Base-by-base conservation (phyloP, 2,113 vertebrate species). In the Jacana jacana region DNA sequence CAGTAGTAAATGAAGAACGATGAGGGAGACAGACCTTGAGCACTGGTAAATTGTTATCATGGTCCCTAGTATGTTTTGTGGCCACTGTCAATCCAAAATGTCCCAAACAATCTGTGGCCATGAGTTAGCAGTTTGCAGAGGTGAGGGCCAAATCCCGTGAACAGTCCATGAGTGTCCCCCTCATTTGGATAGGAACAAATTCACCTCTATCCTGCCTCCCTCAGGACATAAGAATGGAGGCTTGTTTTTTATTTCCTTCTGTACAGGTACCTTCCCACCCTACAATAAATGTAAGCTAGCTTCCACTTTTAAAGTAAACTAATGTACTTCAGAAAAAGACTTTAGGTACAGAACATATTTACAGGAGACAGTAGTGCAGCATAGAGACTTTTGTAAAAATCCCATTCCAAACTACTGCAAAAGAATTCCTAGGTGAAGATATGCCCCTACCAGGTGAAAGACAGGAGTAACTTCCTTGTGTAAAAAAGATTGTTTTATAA, bases 321-420 rank as follows among this genome's bases (percentile, higher is more conserved):
- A 35, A 61, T 15, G 4, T 25, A 31, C 72, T 77, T 90, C 6
- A 30, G 39, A 54, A 72, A 87, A 76, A 27, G 27, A 14, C 10
- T 60, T 8, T 2, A 73, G 12, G 17, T 2, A 5, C 63, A 4
- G 6, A 31, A 22, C 0, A 0, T 25, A 10, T 39, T 91, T 82
- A 44, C 25, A 78, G 54, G 7, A 88, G 5, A 35, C 49, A 64
- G 11, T 7, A 44, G 16, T 23, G 37, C 11, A 57, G 22, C 2
- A 0, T 17, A 65, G 27, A 2, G 5, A 30, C 20, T 60, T 11
- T 23, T 68, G 11, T 66, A 89, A 87, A 89, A 48, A 22, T 63
- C 46, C 20, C 7, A 9, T 61, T 85, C 30, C 19, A 14, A 52
- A 46, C 65, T 61, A 68, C 58, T 78, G n/a, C 28, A 46, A 54